Conservation (phyloP, 2,113 vertebrate genomes). For the Chloroceryle aenea region DNA sequence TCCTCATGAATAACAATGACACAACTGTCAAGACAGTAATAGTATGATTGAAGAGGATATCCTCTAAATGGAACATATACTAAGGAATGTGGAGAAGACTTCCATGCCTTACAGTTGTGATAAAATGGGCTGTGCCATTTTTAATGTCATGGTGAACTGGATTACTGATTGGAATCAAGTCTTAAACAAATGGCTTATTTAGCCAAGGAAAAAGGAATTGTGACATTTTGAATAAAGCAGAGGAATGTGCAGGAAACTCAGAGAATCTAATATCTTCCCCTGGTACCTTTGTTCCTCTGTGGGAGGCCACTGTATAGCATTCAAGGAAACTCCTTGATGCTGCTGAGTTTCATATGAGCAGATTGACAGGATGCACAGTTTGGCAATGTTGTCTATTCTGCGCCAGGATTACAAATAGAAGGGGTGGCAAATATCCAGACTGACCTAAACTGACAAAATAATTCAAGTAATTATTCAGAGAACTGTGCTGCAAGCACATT, state of each 20-base stretch:
- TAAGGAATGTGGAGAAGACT: conserved; percentile 19
- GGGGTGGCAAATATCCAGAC: not conserved
- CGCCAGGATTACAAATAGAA: conserved; percentile 31
- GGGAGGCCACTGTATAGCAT: not conserved
- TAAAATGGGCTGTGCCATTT: not conserved
- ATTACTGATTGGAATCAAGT: not conserved
- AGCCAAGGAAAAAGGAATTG: not conserved
- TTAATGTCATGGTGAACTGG: not conserved
- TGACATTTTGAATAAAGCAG: not conserved
- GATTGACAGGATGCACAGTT: not conserved
- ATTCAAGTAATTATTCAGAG: not conserved
- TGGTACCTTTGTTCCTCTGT: not conserved
- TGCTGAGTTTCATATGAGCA: not conserved
- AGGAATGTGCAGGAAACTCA: not conserved
- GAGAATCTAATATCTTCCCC: not conserved
- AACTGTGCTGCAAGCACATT: not conserved
- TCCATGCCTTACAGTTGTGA: not conserved
- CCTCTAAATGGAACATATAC: conserved; percentile 27
- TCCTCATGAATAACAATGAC: conserved; percentile 63
- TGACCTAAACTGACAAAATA: not conserved
- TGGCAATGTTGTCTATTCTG: not conserved
- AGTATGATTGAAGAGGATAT: conserved; percentile 30
- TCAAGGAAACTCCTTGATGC: not conserved
- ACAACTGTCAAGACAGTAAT: conserved; percentile 42
- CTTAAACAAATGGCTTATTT: not conserved